Evolutionary conservation across 2,797 vertebrate genomes (phyloP), one percentile per base, ranked within the genome.

Genomic region (Cossypha niveicapilla): DNA sequence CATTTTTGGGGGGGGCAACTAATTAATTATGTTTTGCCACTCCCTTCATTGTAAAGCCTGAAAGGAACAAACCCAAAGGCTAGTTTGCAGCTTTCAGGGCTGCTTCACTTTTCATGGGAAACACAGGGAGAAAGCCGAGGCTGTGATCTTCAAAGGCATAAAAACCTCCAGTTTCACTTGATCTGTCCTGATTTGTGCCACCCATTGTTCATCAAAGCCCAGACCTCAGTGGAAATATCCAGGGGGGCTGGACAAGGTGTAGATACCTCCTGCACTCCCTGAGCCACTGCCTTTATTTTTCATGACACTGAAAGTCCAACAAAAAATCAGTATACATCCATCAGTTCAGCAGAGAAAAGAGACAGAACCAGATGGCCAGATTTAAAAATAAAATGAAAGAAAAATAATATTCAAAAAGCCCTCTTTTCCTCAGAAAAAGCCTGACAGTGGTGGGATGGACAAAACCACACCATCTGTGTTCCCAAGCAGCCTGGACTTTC

Each of bases 121-220:
- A 77, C 13, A 48, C 0, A 0, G 9, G 8, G 21, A 51, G 11
- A 28, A 45, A 78, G 44, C 16, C 23, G 34, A 58, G n/a, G 10
- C 18, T 24, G 3, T 8, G 17, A 62, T 44, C 35, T 81, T 60
- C 60, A 63, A 61, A 84, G 15, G 41, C 22, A 27, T 17, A 37
- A 93, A 73, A 16, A 0, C 3, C 6, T 10, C 4, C 9, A 37
- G 13, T 65, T 65, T 53, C 1, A 7, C 53, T 73, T 56, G 34
- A 16, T 51, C 25, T 51, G 24, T 37, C 25, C 62, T 72, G 42
- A 15, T 70, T 39, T 19, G 11, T 83, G 39, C 76, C 37, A 67
- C 19, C 2, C 41, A 47, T 30, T 7, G 9, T 3, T 75, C 47
- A 19, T 28, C 47, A 62, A 70, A 89, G 67, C 10, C 18, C 41